Conservation (phyloP, 2,888 invertebrate genomes). For the Erynnis tages region DNA sequence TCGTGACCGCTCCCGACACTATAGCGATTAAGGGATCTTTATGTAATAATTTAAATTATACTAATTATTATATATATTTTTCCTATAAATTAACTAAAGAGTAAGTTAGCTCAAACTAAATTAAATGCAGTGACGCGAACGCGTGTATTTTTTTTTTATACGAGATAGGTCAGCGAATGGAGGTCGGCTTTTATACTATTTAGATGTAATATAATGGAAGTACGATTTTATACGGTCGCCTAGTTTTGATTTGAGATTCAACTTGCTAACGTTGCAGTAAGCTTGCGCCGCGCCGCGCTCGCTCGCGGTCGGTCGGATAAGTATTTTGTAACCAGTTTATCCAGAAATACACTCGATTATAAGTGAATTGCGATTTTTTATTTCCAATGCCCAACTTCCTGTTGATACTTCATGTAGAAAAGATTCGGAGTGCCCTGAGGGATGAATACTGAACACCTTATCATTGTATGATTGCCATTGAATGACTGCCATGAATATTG, state of each 20-base stretch:
- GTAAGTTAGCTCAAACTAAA: conserved; percentile 79
- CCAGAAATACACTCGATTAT: conserved; percentile 80
- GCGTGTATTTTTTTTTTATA: conserved; percentile 49
- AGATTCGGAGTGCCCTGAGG: too few relatives aligned
- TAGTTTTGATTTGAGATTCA: conserved; percentile 60
- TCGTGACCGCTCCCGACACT: conserved; percentile 37
- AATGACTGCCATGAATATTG: too few relatives aligned
- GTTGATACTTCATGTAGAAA: background rate
- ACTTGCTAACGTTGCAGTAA: conserved; percentile 49
- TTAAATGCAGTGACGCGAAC: conserved; percentile 49
- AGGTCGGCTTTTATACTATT: conserved; percentile 72
- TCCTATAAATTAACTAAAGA: conserved; percentile 73
- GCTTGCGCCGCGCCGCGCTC: conserved; percentile 50
- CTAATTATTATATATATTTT: conserved; percentile 74
- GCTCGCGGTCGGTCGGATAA: conserved; percentile 61
- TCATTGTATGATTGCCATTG: too few relatives aligned
- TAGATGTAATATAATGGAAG: conserved; percentile 65
- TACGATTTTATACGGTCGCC: conserved; percentile 64
- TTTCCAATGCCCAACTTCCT: conserved; percentile 38
- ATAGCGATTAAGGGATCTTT: conserved; percentile 66
- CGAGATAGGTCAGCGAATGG: conserved; percentile 51
- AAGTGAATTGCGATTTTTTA: conserved; percentile 72
- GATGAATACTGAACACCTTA: too few relatives aligned
- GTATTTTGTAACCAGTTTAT: conserved; percentile 81
- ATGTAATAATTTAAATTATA: conserved; percentile 80